A percentile compares a stretch with the other conserved stretches of the same genome.
These are phyloP conservation scores for Ricordea florida DNA, from an alignment of 92 coral and sea anemone genomes.

Conservation along the genomic window DNA sequence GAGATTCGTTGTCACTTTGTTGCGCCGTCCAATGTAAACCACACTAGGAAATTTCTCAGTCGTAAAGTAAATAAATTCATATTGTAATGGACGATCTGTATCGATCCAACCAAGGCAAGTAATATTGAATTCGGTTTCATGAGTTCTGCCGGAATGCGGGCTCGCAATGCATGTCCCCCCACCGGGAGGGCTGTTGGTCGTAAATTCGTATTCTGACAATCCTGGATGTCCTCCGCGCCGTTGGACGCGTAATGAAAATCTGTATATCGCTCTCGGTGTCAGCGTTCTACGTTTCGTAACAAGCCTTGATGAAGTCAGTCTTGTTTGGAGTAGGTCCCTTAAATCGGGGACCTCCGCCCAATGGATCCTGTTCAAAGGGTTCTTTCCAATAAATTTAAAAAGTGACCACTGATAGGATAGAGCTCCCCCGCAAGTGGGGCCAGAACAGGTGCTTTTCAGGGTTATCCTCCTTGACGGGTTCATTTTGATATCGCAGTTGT, in stretches of 20 bases:
- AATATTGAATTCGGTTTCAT: slow-evolving; percentile 54
- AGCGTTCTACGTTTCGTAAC: slow-evolving; percentile 20
- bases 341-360: neutral
- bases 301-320: slow-evolving; percentile 29
- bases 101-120: slow-evolving; percentile 68
- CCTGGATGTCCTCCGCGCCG: slow-evolving; percentile 41
- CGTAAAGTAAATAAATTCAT: slow-evolving; percentile 60
- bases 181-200: slow-evolving; percentile 53
- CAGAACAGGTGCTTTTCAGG: slow-evolving; percentile 33
- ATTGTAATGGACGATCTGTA: slow-evolving; percentile 50
- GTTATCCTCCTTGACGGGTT: slow-evolving; percentile 66
- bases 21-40: slow-evolving; percentile 32
- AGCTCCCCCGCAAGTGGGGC: slow-evolving; percentile 19
- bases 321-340: neutral
- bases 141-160: slow-evolving; percentile 55
- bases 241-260: slow-evolving; percentile 16
- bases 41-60: slow-evolving; percentile 14
- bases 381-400: neutral
- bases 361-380: neutral
- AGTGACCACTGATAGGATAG: slow-evolving; percentile 28
- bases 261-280: slow-evolving; percentile 12
- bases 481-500: slow-evolving; percentile 50
- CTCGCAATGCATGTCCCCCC: slow-evolving; percentile 48
- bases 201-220: slow-evolving; percentile 43
- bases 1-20: slow-evolving; percentile 17